Evolutionary conservation across 2,113 vertebrate genomes (phyloP).

Genomic region (Marmota flaviventris): DNA sequence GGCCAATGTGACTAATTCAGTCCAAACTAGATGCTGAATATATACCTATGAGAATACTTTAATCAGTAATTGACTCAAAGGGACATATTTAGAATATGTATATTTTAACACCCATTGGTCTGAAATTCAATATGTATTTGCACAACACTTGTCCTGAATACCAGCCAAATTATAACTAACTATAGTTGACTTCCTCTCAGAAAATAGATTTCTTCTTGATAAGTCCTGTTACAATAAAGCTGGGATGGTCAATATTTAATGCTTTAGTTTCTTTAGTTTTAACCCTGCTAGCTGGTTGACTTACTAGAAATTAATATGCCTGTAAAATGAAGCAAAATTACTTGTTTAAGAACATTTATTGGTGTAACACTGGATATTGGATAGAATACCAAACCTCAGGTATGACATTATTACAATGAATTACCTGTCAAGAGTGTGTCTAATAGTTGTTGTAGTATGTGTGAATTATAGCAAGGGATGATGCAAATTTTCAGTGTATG

Average conservation of each 20-base stretch:
- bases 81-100: neutral
- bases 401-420: conserved; percentile 49
- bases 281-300: neutral
- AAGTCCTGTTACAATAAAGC: conserved; percentile 32
- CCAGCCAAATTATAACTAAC: neutral
- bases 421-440: conserved; percentile 50
- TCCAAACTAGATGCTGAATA: neutral
- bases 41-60: neutral
- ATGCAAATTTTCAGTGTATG: neutral
- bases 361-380: conserved; percentile 66
- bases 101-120: neutral
- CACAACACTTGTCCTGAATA: neutral
- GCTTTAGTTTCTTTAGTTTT: conserved; percentile 17
- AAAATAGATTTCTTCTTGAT: neutral
- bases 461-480: neutral
- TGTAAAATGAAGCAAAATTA: conserved; percentile 76
- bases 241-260: neutral
- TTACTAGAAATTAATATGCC: conserved; percentile 48
- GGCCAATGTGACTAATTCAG: neutral
- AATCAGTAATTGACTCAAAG: neutral
- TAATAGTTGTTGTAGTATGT: neutral
- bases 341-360: conserved; percentile 69
- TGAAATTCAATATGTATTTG: neutral
- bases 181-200: neutral
- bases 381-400: conserved; percentile 76